Base-by-base conservation (phyloP, 2,888 invertebrate genomes). In the Volucella zonaria region DNA sequence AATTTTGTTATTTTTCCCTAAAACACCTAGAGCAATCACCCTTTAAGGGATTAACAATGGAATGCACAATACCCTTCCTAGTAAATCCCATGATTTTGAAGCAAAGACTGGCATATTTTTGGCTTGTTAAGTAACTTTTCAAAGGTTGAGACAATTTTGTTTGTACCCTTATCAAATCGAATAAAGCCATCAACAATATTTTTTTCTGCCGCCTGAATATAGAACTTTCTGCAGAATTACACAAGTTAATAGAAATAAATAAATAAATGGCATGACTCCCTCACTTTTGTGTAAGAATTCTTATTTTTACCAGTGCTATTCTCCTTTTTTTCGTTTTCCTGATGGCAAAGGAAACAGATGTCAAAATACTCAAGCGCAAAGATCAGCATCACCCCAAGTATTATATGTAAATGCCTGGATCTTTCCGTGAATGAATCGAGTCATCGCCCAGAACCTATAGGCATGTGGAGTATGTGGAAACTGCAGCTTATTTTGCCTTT, bases 351-450 rank as follows among this genome's bases (percentile, higher is more conserved):
- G 83, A 83, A 83, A 49, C 80, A 80, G 51, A 76, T 83, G 80
- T 83, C 80, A 83, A 83, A 83, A 83, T 79, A 61, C 66, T 83
- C 75, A 59, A 75, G 70, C 52, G 59, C 64, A 79, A 70, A 83
- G 83, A 83, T 83, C 82, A 83, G 31, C 68, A 75, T 66, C 43
- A 47, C 38, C 75, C 43, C 23, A 62, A 15, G 23, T 58, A 31
- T 31, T 31, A 31, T 31, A 47, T 62, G 45, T 75, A 66, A 59
- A 75, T 59, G 74, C 11, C 54, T 49, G 66, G 61, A 70, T 38
- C 15, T 75, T 83, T 43, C 70, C 38, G 66, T 75, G 75, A 80
- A 76, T 71, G 80, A 67, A 61, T 43, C 66, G 43, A 80, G 40
- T 40, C 66, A 66, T 79, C 83, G 52, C 54, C 54, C 23, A 49